Evolutionary conservation across 2,113 vertebrate genomes (phyloP), one percentile per base, ranked within the genome.

Genomic region (Gobius niger): DNA sequence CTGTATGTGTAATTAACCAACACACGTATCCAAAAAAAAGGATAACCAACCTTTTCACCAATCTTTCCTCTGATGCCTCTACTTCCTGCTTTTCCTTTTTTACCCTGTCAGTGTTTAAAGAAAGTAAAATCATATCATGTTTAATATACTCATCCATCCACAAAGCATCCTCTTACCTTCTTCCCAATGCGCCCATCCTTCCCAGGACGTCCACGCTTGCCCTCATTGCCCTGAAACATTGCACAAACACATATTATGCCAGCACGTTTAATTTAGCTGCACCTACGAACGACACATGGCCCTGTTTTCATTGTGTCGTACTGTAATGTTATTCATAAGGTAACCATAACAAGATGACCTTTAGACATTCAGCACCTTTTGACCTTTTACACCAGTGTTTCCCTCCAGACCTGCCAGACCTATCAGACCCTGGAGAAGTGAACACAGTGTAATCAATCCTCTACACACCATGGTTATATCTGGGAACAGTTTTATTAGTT

Each of bases 31-130:
- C 13, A 14, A 51, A 18, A 6, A n/a, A 13, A 24, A 13, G 7
- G n/a, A 34, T 14, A 34, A 63, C 89, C 54, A 85, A 95, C 94
- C 93, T 93, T 92, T 71, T 74, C 86, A 61, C 94, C 94, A 41
- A 8, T 80, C 49, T 59, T 65, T 1, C 94, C 94, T 68, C 92
- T 87, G 0, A 70, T 73, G 7, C 91, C 90, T 67, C 87, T 86
- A 16, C 47, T 81, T 34, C 93, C 94, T 14, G 78, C 76, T 86
- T 86, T 93, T 61, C 94, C 94, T 77, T 82, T 79, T 84, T 91
- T 94, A 24, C 94, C 94, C 94, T 95, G 72, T 40, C 15, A 63
- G n/a, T 52, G 1, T 16, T n/a, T n/a, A 18, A 44, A 51, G 24
- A 34, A 34, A 34, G 24, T 34, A 34, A 34, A 34, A 34, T 34